Base-by-base conservation (phyloP, 2,113 vertebrate species). In the Xenopus borealis region DNA sequence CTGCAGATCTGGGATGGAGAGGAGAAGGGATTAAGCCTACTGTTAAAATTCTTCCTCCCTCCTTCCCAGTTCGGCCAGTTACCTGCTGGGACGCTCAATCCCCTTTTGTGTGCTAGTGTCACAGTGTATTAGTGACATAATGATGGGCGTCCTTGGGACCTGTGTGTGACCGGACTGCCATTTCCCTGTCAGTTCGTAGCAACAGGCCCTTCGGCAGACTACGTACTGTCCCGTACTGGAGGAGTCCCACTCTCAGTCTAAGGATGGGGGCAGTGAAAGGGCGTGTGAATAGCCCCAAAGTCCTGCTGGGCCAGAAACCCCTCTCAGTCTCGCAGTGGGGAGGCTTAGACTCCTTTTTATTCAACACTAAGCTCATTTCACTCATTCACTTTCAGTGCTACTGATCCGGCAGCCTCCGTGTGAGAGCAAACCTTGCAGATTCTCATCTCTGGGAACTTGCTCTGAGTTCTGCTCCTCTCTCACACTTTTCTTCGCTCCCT, bases 61-160 rank as follows among this genome's bases (percentile, higher is more conserved):
- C 66, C 55, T 33, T 64, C 45, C 55, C 69, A 67, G 62, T 61
- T 44, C 10, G 30, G 90, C 92, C 88, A 86, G 92, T 94, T 97
- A 96, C 97, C 97, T 98, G 95, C 97, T 98, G 97, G 88, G 95
- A 92, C 92, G 86, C 96, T 98, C 94, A 97, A 97, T 98, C 91
- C 92, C 89, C 93, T 93, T 95, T 98, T 98, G 96, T 98, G 92
- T 91, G 91, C 85, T 90, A 80, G 94, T 94, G 97, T 98, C 97
- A 98, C 97, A 95, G 94, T 91, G 89, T 92, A 95, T 98, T 98
- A 97, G 91, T 89, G 87, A 83, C 91, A 98, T 95, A 98, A 97
- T 95, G 91, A 90, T 79, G 87, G 91, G 91, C 89, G 93, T 87
- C 91, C 89, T 90, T 91, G 91, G 91, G 84, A 88, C 89, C 93